phyloP scores from a whole-genome alignment of 2,113 vertebrate genomes.

The Deroptyus accipitrinus region DNA sequence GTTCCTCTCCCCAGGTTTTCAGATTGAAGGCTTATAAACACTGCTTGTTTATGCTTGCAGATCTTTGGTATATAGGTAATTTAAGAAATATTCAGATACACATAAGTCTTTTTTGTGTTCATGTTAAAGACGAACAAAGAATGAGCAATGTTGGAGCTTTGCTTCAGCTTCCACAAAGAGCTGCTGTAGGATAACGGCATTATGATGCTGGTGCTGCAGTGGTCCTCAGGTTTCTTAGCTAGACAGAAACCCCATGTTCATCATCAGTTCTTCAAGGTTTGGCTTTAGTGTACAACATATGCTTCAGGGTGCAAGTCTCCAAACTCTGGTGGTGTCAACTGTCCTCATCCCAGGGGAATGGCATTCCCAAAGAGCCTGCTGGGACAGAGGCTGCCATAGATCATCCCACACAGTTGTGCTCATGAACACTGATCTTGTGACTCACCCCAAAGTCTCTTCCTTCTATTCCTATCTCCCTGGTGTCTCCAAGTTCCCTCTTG shows the following conservation, averaged over 20 bases:
- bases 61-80: neutral
- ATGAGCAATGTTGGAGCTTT: fast-evolving
- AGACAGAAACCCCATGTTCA: neutral
- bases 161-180: neutral
- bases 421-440: fast-evolving
- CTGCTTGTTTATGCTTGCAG: neutral
- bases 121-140: neutral
- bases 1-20: neutral
- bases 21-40: neutral
- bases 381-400: neutral
- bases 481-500: neutral
- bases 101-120: neutral
- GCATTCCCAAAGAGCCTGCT: fast-evolving
- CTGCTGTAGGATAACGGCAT: neutral
- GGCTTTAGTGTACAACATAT: neutral
- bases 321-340: neutral
- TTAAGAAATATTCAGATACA: neutral
- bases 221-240: neutral
- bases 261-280: neutral
- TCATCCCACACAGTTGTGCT: neutral
- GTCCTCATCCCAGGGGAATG: fast-evolving
- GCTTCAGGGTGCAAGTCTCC: neutral
- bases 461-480: neutral
- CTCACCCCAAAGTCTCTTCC: neutral
- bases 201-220: neutral